Conservation (phyloP, 37 sponge, comb jelly and placozoan species). For the Chondrilla cf. caribensis region DNA sequence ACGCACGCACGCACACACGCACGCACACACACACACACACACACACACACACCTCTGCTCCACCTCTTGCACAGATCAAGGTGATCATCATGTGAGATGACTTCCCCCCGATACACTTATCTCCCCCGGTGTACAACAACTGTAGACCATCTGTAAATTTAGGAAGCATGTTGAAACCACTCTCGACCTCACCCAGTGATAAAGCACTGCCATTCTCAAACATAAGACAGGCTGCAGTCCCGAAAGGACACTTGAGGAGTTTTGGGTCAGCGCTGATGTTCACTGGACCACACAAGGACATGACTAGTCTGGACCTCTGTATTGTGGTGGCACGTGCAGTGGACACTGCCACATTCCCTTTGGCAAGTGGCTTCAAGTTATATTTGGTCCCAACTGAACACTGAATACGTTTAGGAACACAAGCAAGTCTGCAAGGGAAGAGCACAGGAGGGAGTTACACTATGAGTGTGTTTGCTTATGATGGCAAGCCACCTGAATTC, state of each 20-base stretch:
- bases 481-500: no score
- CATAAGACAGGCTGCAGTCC: constrained; percentile 2
- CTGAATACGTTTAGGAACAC: constrained; percentile 46
- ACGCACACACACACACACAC: constrained; percentile 18
- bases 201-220: not conserved
- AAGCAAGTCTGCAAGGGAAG: constrained; percentile 40
- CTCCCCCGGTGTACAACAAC: not conserved
- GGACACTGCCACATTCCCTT: not conserved
- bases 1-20: constrained; percentile 8
- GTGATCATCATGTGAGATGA: not conserved
- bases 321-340: not conserved
- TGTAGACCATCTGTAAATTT: not conserved
- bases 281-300: constrained; percentile 9
- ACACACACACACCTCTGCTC: constrained; percentile 25
- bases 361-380: constrained; percentile 43
- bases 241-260: constrained; percentile 7
- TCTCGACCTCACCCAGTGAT: constrained; percentile 8
- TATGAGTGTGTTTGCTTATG: no score
- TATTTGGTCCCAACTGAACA: constrained; percentile 66
- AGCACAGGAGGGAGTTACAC: not conserved
- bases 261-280: not conserved
- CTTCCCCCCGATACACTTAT: not conserved
- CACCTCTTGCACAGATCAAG: not conserved
- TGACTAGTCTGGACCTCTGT: not conserved
- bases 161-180: not conserved